These are phyloP conservation scores for Pseudomugil tenellus DNA, from an alignment of 2,797 vertebrate genomes.

Conservation along the genomic window DNA sequence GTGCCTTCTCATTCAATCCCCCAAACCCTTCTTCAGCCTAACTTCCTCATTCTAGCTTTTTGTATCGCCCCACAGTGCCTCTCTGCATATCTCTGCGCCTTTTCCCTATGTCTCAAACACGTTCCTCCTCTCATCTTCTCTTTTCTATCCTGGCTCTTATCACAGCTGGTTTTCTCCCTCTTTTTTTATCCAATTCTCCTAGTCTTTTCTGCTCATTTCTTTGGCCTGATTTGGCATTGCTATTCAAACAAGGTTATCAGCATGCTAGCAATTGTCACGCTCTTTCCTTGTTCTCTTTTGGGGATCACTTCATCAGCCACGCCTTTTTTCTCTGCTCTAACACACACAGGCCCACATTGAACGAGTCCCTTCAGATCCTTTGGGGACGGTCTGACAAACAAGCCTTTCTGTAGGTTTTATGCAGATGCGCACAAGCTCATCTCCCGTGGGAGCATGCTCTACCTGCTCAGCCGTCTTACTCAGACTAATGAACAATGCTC, in stretches of 20 bases:
- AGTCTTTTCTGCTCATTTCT: slow-evolving; percentile 42
- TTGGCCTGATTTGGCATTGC: slow-evolving; percentile 46
- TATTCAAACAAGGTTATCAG: slow-evolving; percentile 71
- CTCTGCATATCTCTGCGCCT: slow-evolving; percentile 34
- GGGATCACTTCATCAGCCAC: slow-evolving; percentile 50
- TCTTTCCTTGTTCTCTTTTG: slow-evolving; percentile 50
- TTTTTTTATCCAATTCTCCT: slow-evolving; percentile 41
- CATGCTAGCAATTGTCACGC: slow-evolving; percentile 48
- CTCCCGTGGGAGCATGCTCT: slow-evolving; percentile 42
- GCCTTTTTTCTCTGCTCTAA: slow-evolving; percentile 22
- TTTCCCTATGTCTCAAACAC: slow-evolving; percentile 29
- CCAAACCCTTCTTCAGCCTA: slow-evolving; percentile 36
- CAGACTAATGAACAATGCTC: slow-evolving; percentile 73
- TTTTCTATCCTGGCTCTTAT: slow-evolving; percentile 52
- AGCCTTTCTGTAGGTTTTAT: slow-evolving; percentile 51
- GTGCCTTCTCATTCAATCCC: slow-evolving; percentile 41
- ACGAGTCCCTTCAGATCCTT: slow-evolving; percentile 28
- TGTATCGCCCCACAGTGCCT: slow-evolving; percentile 47
- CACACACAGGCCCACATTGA: slow-evolving; percentile 10
- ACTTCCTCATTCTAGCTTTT: slow-evolving; percentile 50
- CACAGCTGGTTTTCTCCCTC: slow-evolving; percentile 34
- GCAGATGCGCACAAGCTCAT: slow-evolving; percentile 33
- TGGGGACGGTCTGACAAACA: slow-evolving; percentile 53
- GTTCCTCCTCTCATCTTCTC: slow-evolving; percentile 45
- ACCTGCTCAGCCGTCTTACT: slow-evolving; percentile 59